These are phyloP conservation scores for Scrobipalpa atriplicella DNA, from an alignment of 2,888 invertebrate species.

Conservation along the genomic window DNA sequence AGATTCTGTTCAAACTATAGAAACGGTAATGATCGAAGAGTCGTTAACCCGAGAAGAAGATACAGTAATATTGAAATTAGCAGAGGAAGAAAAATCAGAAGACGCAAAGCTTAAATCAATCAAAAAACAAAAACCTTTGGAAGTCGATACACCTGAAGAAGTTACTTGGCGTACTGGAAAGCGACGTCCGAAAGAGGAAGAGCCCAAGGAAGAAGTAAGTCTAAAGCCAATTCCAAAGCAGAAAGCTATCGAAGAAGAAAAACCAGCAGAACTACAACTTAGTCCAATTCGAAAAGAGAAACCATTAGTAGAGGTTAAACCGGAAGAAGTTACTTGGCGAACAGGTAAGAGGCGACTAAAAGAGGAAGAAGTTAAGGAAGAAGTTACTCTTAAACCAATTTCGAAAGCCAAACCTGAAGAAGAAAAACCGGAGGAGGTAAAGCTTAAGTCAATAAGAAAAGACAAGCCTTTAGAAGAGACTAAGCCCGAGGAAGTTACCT, in stretches of 20 bases:
- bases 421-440: conserved; percentile 51
- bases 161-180: conserved; percentile 47
- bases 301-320: conserved; percentile 48
- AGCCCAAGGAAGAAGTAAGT: conserved; percentile 56
- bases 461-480: conserved; percentile 44
- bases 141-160: conserved; percentile 46
- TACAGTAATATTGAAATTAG: conserved; percentile 76
- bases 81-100: conserved; percentile 53
- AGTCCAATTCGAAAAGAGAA: conserved; percentile 54
- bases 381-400: conserved; percentile 62
- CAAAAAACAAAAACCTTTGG: conserved; percentile 52
- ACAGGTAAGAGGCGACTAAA: conserved; percentile 50
- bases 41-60: conserved; percentile 82
- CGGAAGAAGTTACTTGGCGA: conserved; percentile 51
- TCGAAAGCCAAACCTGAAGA: conserved; percentile 52
- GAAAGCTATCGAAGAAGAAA: conserved; percentile 44
- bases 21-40: conserved; percentile 75
- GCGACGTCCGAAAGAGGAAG: conserved; percentile 42
- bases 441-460: conserved; percentile 59
- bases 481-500: conserved; percentile 47
- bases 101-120: conserved; percentile 45
- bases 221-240: conserved; percentile 48
- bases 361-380: conserved; percentile 57
- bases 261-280: conserved; percentile 54
- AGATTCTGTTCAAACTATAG: conserved; percentile 62